Evolutionary conservation across 2,888 invertebrate genomes (phyloP), one percentile per base, ranked within the genome.

Genomic region (Liopterus haemorrhoidalis): DNA sequence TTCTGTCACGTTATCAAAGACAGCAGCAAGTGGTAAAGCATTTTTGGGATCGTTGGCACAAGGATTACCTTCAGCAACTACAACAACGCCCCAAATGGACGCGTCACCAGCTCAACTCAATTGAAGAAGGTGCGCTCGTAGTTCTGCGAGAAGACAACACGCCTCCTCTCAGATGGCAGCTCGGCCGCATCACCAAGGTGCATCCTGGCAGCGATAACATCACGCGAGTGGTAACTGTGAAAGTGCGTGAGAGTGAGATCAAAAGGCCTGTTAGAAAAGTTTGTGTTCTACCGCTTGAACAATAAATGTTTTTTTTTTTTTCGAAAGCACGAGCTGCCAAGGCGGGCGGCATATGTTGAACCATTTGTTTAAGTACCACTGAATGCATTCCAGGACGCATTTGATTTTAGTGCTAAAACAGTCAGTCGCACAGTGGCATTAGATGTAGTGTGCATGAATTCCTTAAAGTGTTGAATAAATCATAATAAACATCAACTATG

Each of bases 61-160:
- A 15, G 9, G 54, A 56, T 14, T 57, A 54, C 9, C 28, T 56
- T 2, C 31, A 45, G 5, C 14, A 24, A n/a, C 49, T 54, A 1
- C 52, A 51, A 20, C 49, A 50, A 15, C 18, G 51, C 2, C 31
- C 42, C 2, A 50, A 54, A 22, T 50, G 50, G 55, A 15, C 18
- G 8, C 33, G 20, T 5, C 2, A 18, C 5, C 4, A 24, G 16
- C 5, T 16, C 4, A n/a, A 5, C 8, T 25, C 9, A 22, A 2
- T 24, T 14, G 15, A 37, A 24, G 15, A n/a, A 4, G 37, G 25
- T 6, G 15, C 24, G 6, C 16, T 39, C 2, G 39, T 39, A 4
- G 27, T 39, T 9, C 20, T 39, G 30, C 39, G 39, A 8, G 39
- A 27, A 3, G 39, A 39, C 8, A 39, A 39, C 20, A 6, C 30